A percentile compares a stretch with the other conserved stretches of the same genome.
Conservation (phyloP, 2,113 vertebrate genomes). For the Coptodon bakossiorum region DNA sequence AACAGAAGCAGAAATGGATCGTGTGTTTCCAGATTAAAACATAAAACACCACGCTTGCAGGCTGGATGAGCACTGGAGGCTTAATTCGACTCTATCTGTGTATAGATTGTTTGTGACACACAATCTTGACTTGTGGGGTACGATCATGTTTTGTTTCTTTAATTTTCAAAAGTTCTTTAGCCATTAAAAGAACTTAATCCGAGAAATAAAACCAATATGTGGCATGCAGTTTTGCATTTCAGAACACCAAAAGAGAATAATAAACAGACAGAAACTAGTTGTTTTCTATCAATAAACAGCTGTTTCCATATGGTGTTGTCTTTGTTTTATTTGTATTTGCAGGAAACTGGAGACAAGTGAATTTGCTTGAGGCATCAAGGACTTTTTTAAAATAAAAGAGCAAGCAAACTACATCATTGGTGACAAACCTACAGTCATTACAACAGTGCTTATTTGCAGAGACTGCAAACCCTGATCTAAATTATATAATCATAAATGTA, state of each 20-base stretch:
- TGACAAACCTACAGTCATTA: conserved; percentile 34
- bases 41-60: neutral
- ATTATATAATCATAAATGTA: conserved; percentile 55
- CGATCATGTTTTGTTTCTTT: neutral
- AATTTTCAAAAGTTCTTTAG: neutral
- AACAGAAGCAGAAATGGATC: neutral
- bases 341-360: conserved; percentile 43
- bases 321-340: conserved; percentile 59
- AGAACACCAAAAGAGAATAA: neutral
- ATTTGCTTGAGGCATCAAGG: neutral
- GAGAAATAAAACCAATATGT: neutral
- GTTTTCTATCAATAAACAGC: conserved; percentile 10
- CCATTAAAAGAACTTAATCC: neutral
- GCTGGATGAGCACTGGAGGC: neutral
- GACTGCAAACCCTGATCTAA: conserved; percentile 33
- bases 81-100: neutral
- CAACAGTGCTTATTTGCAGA: conserved; percentile 36
- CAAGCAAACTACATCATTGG: conserved; percentile 40
- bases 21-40: neutral
- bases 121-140: neutral
- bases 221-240: neutral
- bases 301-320: conserved; percentile 21
- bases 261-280: neutral
- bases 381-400: conserved; percentile 48
- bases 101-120: neutral